phyloP scores from a whole-genome alignment of 2,113 vertebrate genomes.

The Vimba vimba region DNA sequence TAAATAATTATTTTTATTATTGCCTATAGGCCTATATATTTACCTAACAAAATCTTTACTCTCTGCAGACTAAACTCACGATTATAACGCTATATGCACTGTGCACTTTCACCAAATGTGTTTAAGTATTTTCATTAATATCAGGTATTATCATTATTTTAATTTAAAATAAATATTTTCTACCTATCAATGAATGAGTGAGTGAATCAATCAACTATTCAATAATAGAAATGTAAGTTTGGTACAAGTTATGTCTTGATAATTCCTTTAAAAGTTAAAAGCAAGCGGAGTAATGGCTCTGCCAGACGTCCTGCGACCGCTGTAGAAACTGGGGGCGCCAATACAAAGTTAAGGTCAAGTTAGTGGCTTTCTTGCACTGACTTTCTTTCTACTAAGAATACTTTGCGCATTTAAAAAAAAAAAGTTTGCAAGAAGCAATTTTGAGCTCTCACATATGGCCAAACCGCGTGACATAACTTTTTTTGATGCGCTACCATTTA shows the following conservation, averaged over 20 bases:
- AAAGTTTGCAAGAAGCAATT: too few relatives aligned
- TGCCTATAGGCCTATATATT: too few relatives aligned
- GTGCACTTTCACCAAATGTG: not conserved
- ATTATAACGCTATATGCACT: not conserved
- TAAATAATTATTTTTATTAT: not conserved
- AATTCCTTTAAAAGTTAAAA: not conserved
- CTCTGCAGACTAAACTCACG: not conserved
- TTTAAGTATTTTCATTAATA: not conserved
- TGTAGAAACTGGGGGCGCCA: conserved; percentile 61
- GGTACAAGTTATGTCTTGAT: not conserved
- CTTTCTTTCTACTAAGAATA: too few relatives aligned
- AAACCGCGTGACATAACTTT: not conserved
- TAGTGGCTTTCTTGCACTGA: conserved; percentile 83
- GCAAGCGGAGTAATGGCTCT: not conserved
- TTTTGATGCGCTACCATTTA: not conserved
- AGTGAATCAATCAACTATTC: not conserved
- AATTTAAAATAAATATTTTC: not conserved
- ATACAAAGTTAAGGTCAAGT: conserved; percentile 99
- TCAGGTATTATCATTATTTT: not conserved
- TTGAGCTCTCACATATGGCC: not conserved
- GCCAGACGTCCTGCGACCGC: not conserved
- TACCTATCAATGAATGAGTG: not conserved
- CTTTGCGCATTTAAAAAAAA: too few relatives aligned
- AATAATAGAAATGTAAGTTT: not conserved
- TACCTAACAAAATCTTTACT: not conserved